phyloP scores from a whole-genome alignment of 2,113 vertebrate species.

The Eidolon helvum region DNA sequence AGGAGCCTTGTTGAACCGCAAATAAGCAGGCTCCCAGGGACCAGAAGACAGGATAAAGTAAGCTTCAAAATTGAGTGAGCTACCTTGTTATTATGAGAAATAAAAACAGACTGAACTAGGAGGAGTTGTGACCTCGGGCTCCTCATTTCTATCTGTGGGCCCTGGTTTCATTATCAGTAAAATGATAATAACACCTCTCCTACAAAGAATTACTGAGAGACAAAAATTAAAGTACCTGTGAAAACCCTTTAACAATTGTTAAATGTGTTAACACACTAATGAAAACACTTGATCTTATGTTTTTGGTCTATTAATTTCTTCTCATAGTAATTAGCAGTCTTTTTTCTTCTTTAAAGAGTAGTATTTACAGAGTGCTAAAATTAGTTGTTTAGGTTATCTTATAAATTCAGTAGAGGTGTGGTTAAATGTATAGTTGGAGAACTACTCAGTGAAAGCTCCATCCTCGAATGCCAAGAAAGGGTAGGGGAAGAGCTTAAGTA shows the following conservation, averaged over 20 bases:
- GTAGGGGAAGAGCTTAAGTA: background rate
- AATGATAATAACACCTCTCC: background rate
- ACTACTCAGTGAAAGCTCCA: background rate
- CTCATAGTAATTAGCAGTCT: background rate
- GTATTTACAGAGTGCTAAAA: conserved; percentile 11
- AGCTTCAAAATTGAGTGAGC: conserved; percentile 26
- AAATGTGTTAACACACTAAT: conserved; percentile 12
- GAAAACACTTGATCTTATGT: conserved; percentile 12
- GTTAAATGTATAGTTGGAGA: background rate
- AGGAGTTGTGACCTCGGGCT: conserved; percentile 6
- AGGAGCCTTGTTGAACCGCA: conserved; percentile 57
- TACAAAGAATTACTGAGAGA: background rate
- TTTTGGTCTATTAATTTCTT: conserved; percentile 19
- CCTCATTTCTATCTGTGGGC: background rate
- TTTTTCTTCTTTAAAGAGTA: background rate
- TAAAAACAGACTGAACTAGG: conserved; percentile 20
- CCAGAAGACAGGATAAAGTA: background rate
- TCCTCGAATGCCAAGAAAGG: background rate
- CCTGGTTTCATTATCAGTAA: conserved; percentile 38
- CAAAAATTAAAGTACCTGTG: background rate
- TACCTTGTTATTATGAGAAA: conserved; percentile 51
- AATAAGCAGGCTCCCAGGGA: conserved; percentile 50
- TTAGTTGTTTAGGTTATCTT: background rate
- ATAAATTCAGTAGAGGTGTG: background rate
- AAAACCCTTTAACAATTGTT: conserved; percentile 10